Percentiles rank a stretch among this genome's conserved stretches.
Evolutionary conservation across 2,113 vertebrate species (phyloP).

Genomic region (Girardinichthys multiradiatus): DNA sequence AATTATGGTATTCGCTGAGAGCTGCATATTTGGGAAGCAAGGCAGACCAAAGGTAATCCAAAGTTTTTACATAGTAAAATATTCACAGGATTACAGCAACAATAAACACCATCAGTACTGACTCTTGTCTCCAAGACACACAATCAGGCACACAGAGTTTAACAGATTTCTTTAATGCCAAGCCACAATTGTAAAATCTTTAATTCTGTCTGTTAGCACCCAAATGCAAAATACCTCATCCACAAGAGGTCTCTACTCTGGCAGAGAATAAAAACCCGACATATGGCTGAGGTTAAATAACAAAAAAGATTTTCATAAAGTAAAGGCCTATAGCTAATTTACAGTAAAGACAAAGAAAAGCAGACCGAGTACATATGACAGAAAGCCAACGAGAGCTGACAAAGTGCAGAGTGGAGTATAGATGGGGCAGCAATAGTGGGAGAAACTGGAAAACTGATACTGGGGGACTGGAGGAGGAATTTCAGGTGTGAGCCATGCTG

Average conservation of each 20-base stretch:
- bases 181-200: constrained; percentile 14
- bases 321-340: background rate
- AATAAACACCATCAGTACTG: constrained; percentile 61
- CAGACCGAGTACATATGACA: background rate
- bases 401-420: background rate
- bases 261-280: constrained; percentile 32
- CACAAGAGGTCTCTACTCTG: constrained; percentile 18
- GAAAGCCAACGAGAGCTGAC: constrained; percentile 5
- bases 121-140: constrained; percentile 65
- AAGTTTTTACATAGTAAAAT: constrained; percentile 52
- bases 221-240: constrained; percentile 15
- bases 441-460: constrained; percentile 31
- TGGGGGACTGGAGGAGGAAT: constrained; percentile 42
- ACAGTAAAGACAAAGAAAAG: background rate
- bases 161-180: constrained; percentile 4
- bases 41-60: constrained; percentile 53
- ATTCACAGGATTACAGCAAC: constrained; percentile 59
- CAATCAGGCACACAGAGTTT: constrained; percentile 31
- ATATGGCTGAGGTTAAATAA: constrained; percentile 16
- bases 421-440: background rate
- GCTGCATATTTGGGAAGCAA: constrained; percentile 70
- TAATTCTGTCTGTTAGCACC: constrained; percentile 33
- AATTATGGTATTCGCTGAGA: constrained; percentile 61
- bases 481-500: constrained; percentile 72
- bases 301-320: background rate